Percentiles rank a stretch among this genome's conserved stretches.
Conservation (phyloP, 2,888 invertebrate genomes). For the Amblyjoppa proteus region DNA sequence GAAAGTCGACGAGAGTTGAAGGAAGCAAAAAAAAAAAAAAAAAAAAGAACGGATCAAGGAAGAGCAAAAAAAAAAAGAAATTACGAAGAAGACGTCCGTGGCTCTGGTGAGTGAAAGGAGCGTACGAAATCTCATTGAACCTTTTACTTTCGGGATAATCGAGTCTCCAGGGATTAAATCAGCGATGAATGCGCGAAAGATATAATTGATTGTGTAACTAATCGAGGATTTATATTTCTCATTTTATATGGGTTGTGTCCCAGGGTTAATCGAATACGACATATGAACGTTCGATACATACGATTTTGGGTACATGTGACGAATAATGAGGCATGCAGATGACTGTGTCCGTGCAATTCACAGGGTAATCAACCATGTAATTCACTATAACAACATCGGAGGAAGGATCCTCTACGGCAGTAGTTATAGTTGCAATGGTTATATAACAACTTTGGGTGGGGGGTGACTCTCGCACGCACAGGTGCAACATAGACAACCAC, state of each 20-base stretch:
- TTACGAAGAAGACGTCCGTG: conserved; percentile 42
- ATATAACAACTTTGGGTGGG: neutral
- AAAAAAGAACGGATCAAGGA: neutral
- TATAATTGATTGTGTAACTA: conserved; percentile 52
- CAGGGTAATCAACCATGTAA: conserved; percentile 10
- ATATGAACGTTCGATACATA: neutral
- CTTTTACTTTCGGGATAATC: conserved; percentile 41
- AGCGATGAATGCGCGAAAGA: conserved; percentile 21
- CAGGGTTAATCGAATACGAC: too few relatives aligned
- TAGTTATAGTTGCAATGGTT: conserved; percentile 1
- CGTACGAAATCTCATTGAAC: conserved; percentile 58
- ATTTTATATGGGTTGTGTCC: neutral
- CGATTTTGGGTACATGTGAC: neutral
- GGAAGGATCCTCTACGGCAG: neutral
- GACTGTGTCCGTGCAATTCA: neutral
- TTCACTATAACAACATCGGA: neutral
- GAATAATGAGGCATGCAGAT: conserved; percentile 13
- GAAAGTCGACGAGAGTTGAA: conserved; percentile 47
- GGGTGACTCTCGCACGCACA: conserved; percentile 40
- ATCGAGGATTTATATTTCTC: conserved; percentile 26
- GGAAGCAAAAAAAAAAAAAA: conserved; percentile 4
- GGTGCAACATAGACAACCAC: conserved; percentile 49
- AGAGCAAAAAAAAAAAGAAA: conserved; percentile 22
- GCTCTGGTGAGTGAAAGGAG: conserved; percentile 44
- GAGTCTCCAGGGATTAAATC: conserved; percentile 41